Evolutionary conservation across 2,113 vertebrate genomes (phyloP).

Genomic region (Mesitornis unicolor): DNA sequence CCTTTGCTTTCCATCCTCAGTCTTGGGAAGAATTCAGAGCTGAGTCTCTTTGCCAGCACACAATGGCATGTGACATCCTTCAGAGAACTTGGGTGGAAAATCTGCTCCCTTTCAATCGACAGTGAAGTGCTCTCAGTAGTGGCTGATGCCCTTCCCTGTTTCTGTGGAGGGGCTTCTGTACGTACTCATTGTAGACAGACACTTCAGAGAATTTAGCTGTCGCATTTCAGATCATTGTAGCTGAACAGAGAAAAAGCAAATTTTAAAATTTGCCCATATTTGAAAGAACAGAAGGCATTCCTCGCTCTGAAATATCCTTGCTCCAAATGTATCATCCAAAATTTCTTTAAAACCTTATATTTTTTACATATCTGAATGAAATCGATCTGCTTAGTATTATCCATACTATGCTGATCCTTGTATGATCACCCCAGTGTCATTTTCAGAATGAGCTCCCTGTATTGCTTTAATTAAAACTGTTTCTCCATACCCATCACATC

Average conservation of each 20-base stretch:
- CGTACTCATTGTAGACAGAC: rapidly evolving
- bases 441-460: neutral
- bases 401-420: neutral
- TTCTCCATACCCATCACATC: neutral
- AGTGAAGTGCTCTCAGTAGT: neutral
- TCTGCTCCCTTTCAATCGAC: rapidly evolving
- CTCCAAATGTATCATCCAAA: neutral
- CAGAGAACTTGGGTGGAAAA: neutral
- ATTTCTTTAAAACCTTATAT: neutral
- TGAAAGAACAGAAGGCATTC: neutral
- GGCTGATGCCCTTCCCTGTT: neutral
- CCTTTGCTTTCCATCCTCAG: neutral
- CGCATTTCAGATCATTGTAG: neutral
- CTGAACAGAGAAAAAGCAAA: neutral
- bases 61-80: rapidly evolving
- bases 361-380: neutral
- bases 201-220: neutral
- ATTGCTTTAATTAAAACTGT: neutral
- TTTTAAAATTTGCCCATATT: neutral
- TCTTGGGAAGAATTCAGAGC: neutral
- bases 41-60: neutral
- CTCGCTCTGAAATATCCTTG: neutral
- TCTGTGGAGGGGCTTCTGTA: neutral
- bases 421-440: neutral
- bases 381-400: neutral